Base-by-base conservation (phyloP, 2,113 vertebrate species). In the Phrynosoma platyrhinos region DNA sequence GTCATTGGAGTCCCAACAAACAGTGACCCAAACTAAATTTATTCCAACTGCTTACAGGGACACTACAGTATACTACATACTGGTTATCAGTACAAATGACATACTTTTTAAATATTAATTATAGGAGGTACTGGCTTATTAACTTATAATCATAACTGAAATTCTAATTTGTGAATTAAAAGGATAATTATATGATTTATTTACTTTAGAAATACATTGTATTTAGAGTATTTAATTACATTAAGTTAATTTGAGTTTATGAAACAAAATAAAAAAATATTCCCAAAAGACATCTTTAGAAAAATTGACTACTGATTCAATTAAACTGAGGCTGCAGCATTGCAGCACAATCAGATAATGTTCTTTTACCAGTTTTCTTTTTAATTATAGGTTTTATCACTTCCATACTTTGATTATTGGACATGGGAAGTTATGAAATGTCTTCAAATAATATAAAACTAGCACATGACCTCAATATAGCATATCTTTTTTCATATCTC, bases 101-200 rank as follows among this genome's bases (percentile, higher is more conserved):
- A 47, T 23, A 77, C 30, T 21, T 27, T 78, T 52, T 94, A 4
- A 62, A 92, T 86, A 90, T 52, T 95, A 90, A 92, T 93, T 64
- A 94, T 87, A 94, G 93, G 91, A 84, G 92, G 91, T 91, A 77
- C 91, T 82, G 92, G 92, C 94, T 82, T 94, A 92, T 93, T 93
- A 95, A 85, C 83, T 92, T 16, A 79, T 79, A 90, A 4, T 91
- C 14, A 14, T 16, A 62, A 62, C 58, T 62, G 14, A 62, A 62
- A 62, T 62, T 62, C 58, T 62, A 62, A 62, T 62, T 62, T 62
- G 58, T 62, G 58, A 16, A 16, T 62, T 1, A 62, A 62, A 62
- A 16, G 58, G 13, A 62, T 62, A 62, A 18, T 16, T 62, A 62
- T 62, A 18, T 62, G 58, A 62, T 62, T 62, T 62, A 62, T 62